A percentile compares a stretch with the other conserved stretches of the same genome.
phyloP scores from a whole-genome alignment of 2,888 invertebrate genomes.

The Mythimna ferrago region DNA sequence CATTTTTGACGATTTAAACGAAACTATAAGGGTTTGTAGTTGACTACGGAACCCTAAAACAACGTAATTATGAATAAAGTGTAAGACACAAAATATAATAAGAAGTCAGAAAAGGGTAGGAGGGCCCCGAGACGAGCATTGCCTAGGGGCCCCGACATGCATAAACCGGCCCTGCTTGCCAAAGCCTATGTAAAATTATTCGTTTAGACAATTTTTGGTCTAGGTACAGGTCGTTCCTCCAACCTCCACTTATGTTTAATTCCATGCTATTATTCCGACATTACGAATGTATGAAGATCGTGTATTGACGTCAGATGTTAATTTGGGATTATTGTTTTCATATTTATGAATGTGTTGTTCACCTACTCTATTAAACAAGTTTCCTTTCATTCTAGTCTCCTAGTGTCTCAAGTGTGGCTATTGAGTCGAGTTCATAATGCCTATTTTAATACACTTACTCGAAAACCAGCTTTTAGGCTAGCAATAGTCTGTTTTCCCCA shows the following conservation, averaged over 20 bases:
- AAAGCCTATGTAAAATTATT: constrained; percentile 17
- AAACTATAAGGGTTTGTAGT: too few relatives aligned
- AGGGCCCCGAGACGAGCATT: too few relatives aligned
- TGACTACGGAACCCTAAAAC: too few relatives aligned
- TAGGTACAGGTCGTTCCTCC: constrained; percentile 4
- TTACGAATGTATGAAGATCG: constrained; percentile 26
- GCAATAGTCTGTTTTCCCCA: too few relatives aligned
- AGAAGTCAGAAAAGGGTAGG: too few relatives aligned
- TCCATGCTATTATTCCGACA: constrained; percentile 27
- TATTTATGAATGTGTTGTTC: background rate
- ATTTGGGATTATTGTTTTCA: constrained; percentile 9
- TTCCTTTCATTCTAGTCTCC: background rate
- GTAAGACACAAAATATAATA: too few relatives aligned
- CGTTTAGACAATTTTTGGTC: background rate
- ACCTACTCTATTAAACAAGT: background rate
- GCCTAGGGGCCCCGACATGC: too few relatives aligned
- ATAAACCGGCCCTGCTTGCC: too few relatives aligned
- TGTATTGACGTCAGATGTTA: constrained; percentile 18
- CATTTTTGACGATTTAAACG: too few relatives aligned
- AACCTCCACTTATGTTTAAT: constrained; percentile 27
- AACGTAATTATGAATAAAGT: too few relatives aligned
- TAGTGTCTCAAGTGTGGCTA: background rate
- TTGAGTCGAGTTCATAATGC: background rate
- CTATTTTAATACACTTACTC: too few relatives aligned
- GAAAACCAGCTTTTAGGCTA: too few relatives aligned